Evolutionary conservation across 2,113 vertebrate species (phyloP).

Genomic region (Oreochromis tanganicae): DNA sequence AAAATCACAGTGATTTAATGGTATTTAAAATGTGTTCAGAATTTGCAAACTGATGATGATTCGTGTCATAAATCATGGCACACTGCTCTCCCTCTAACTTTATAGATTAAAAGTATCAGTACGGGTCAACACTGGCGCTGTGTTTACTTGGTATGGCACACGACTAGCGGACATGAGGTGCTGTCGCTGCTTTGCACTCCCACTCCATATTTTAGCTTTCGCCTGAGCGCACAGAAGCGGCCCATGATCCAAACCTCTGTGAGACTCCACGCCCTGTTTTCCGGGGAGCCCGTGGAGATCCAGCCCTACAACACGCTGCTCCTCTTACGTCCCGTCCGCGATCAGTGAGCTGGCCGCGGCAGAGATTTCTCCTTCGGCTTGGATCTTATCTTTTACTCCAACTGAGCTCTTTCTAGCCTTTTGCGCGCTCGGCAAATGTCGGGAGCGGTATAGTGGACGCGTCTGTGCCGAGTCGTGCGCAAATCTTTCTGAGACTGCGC

Average conservation of each 20-base stretch:
- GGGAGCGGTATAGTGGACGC: not conserved
- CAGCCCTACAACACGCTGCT: constrained; percentile 67
- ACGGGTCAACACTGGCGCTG: not conserved
- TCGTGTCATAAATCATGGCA: not conserved
- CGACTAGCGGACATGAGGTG: not conserved
- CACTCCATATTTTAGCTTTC: constrained; percentile 45
- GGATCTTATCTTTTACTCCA: constrained; percentile 30
- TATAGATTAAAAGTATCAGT: not conserved
- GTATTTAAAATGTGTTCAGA: not conserved
- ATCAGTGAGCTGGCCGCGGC: constrained; percentile 57
- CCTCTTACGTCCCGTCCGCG: constrained; percentile 58
- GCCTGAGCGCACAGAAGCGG: constrained; percentile 5
- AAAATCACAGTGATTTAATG: not conserved
- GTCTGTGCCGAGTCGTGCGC: not conserved
- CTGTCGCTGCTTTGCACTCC: not conserved
- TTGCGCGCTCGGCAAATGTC: not conserved
- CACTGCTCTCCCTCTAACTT: not conserved
- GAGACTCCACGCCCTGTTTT: constrained; percentile 70
- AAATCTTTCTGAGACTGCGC: constrained; percentile 9
- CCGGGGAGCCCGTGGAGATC: constrained; percentile 61
- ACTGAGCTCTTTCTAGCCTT: not conserved
- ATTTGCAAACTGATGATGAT: not conserved
- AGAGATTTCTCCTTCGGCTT: constrained; percentile 47
- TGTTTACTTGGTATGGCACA: not conserved
- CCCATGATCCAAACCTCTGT: constrained; percentile 44